phyloP scores from a whole-genome alignment of 2,113 vertebrate genomes.

The Sinocyclocheilus anophthalmus region DNA sequence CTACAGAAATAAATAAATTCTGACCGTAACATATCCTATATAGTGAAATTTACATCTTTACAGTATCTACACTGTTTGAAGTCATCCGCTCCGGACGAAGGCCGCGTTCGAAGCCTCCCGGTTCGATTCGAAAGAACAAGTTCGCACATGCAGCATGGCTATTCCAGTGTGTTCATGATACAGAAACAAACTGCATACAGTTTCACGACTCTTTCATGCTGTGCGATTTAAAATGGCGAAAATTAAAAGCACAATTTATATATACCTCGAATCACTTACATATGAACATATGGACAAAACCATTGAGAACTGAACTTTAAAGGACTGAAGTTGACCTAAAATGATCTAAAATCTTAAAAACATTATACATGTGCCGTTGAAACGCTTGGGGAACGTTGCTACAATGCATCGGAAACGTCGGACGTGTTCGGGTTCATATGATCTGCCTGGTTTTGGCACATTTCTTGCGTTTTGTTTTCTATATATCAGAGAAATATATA shows the following conservation, averaged over 20 bases:
- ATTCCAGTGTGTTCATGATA: constrained; percentile 49
- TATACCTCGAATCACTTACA: constrained; percentile 42
- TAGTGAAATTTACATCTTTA: constrained; percentile 75
- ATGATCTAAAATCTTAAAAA: constrained; percentile 53
- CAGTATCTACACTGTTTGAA: constrained; percentile 83
- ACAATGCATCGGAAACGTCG: constrained; percentile 59
- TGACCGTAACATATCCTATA: constrained; percentile 78
- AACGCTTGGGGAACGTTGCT: constrained; percentile 40
- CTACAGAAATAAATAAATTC: constrained; percentile 92
- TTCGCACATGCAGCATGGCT: constrained; percentile 20
- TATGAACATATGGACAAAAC: constrained; percentile 44
- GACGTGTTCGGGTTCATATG: constrained; percentile 52
- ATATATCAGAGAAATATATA: constrained; percentile 57
- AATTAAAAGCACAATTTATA: constrained; percentile 48
- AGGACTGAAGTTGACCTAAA: constrained; percentile 46
- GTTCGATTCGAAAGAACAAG: constrained; percentile 5
- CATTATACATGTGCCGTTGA: constrained; percentile 29
- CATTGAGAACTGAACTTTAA: constrained; percentile 37
- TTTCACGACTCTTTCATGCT: constrained; percentile 47
- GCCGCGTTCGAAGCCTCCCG: background rate
- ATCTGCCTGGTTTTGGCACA: constrained; percentile 70
- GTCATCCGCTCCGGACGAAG: constrained; percentile 23
- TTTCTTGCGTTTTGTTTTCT: constrained; percentile 57
- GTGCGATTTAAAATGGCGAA: constrained; percentile 33
- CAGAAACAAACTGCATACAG: constrained; percentile 1